Base-by-base conservation (phyloP, 2,113 vertebrate species). In the Octodon degus region DNA sequence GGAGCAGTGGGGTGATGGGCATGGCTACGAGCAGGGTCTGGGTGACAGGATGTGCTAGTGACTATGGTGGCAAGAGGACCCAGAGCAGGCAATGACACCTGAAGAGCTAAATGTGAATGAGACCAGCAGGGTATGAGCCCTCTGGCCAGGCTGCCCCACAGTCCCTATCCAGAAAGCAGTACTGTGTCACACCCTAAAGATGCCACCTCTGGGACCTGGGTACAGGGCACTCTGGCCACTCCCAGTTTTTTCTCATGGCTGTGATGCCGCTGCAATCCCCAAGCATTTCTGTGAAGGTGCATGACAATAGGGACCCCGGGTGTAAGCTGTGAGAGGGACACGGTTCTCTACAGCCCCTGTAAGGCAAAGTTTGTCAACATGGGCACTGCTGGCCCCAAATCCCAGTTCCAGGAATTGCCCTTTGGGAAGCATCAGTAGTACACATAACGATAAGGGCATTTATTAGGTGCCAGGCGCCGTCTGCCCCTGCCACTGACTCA, bases 341-440 rank as follows among this genome's bases (percentile, higher is more conserved):
- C 0, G 1, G 0, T 27, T 4, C 0, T 40, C 40, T 14, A 1
- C 0, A 1, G 63, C 32, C 34, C 65, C 0, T 3, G 27, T 0
- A 25, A 14, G 37, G 22, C 22, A 50, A 1, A 1, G 13, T 2
- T 12, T 5, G 84, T 40, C 22, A 20, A 19, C 0, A 16, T 0
- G 0, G 13, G 63, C 0, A 2, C 34, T 74, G 67, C 14, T 3
- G 70, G 60, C 67, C 19, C 40, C 0, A 8, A 50, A 37, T 12
- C 47, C 50, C 16, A 2, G 40, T 58, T 86, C 74, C 40, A 80
- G 90, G 30, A 37, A 16, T 3, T 2, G 63, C 86, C 60, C 50
- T 53, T 34, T 0, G 43, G 76, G 60, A 62, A 84, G 32, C 4
- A 11, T 2, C 5, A 11, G 12, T 2, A 32, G 20, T 5, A 8